Base-by-base conservation (phyloP, 2,888 invertebrate species). In the Lobophora halterata region DNA sequence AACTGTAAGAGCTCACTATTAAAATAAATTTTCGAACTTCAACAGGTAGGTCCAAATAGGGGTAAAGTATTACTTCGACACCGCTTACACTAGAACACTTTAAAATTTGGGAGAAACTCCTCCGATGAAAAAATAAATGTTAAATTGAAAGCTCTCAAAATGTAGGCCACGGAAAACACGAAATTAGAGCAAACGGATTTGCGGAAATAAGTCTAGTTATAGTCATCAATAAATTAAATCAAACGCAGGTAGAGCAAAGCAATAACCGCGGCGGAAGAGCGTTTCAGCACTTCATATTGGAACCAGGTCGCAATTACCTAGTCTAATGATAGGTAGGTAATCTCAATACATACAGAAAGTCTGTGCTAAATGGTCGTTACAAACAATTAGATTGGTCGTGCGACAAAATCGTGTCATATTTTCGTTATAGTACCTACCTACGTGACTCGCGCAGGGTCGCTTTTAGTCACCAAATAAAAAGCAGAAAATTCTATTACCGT, bases 261-360 rank as follows among this genome's bases (percentile, higher is more conserved):
- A 6, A 5, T 10, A n/a, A 12, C n/a, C 0, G 9, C 16, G 21
- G 16, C 2, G 5, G n/a, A 7, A 7, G 13, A 32, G 8, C 24
- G 24, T 20, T 26, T 24, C 25, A 29, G 10, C n/a, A n/a, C 24
- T 29, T 25, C 9, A 1, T 8, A 40, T 28, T 16, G 29, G 19
- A 34, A 40, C 30, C 34, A 31, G 35, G 40, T 30, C 34, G 11
- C 21, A 29, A 30, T 35, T 27, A 30, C 26, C 11, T 27, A 21
- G 29, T 30, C 19, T 29, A 34, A 34, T 28, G 20, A 21, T 30
- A 30, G 26, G 18, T 30, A 30, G 26, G 20, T 16, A 28, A 28
- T 26, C 27, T 23, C 13, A 26, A 31, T 26, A 11, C 13, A 18
- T 25, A 13, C 13, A 21, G 3, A 21, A 12, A 14, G 14, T n/a